Conservation (phyloP, 1,140 invertebrate genomes). For the Brachionus rotundiformis region DNA sequence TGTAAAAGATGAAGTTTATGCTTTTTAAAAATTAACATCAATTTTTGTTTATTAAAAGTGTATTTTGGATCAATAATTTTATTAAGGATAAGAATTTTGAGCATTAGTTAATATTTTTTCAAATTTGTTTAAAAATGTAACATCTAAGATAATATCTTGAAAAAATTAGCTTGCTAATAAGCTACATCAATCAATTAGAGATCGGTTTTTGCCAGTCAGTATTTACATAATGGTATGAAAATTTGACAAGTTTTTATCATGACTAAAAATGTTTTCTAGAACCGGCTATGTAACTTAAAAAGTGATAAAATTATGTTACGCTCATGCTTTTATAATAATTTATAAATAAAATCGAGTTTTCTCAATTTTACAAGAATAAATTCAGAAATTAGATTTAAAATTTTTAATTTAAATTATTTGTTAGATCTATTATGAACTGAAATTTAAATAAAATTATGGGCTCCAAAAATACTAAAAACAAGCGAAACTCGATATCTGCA, state of each 20-base stretch:
- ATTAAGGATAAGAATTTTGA: too few species aligned
- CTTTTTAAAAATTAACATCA: not conserved
- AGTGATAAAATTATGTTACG: not conserved
- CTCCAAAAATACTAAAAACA: conserved; percentile 10
- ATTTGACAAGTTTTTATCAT: not conserved
- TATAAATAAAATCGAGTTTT: not conserved
- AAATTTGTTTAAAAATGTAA: not conserved
- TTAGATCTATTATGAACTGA: not conserved
- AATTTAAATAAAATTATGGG: conserved; percentile 24
- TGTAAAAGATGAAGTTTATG: not conserved
- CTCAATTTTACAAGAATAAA: not conserved
- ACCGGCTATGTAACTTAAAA: not conserved
- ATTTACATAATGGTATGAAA: not conserved
- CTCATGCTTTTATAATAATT: not conserved
- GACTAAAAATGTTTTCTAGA: not conserved
- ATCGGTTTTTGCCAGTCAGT: not conserved
- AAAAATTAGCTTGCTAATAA: not conserved
- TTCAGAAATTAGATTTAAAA: not conserved
- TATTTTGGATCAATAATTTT: too few species aligned
- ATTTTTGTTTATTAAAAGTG: too few species aligned
- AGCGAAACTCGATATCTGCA: conserved; percentile 17
- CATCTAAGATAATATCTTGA: not conserved
- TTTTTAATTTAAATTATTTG: not conserved
- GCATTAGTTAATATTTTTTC: too few species aligned
- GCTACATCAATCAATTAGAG: not conserved